Evolutionary conservation across 2,113 vertebrate species (phyloP).

Genomic region (Clinocottus analis): DNA sequence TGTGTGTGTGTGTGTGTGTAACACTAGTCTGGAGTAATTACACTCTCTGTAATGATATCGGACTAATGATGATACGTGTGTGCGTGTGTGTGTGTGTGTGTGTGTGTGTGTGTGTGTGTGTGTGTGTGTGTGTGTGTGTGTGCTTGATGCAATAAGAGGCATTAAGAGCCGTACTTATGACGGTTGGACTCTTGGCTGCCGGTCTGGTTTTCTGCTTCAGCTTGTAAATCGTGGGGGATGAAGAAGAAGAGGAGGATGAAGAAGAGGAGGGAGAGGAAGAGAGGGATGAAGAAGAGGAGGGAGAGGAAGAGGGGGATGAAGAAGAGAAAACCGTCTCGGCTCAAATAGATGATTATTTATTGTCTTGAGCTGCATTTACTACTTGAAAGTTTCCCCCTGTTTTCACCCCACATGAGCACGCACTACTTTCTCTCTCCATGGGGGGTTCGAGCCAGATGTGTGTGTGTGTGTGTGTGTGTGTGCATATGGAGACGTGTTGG

Average conservation of each 20-base stretch:
- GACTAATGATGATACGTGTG: conserved; percentile 38
- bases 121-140: no score
- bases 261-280: not conserved
- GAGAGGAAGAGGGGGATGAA: not conserved
- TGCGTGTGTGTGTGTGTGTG: conserved; percentile 11
- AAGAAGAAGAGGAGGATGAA: not conserved
- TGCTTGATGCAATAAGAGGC: conserved; percentile 14
- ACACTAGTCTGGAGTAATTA: conserved; percentile 46
- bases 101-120: no score
- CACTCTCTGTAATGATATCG: conserved; percentile 42
- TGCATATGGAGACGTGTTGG: not conserved
- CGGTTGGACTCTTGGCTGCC: not conserved
- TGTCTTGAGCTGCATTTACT: not conserved
- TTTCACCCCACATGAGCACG: conserved; percentile 1
- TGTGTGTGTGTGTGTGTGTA: not conserved
- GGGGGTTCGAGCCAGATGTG: conserved; percentile 39
- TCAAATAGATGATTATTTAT: conserved; percentile 30
- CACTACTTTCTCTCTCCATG: conserved; percentile 23
- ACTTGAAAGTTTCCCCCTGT: conserved; percentile 6
- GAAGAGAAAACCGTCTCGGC: conserved; percentile 23
- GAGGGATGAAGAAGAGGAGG: not conserved
- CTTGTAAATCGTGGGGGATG: not conserved
- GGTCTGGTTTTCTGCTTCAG: conserved; percentile 29
- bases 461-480: conserved; percentile 55
- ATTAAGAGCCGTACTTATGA: conserved; percentile 14